phyloP scores from a whole-genome alignment of 2,113 vertebrate genomes.

The Nematolebias whitei region DNA sequence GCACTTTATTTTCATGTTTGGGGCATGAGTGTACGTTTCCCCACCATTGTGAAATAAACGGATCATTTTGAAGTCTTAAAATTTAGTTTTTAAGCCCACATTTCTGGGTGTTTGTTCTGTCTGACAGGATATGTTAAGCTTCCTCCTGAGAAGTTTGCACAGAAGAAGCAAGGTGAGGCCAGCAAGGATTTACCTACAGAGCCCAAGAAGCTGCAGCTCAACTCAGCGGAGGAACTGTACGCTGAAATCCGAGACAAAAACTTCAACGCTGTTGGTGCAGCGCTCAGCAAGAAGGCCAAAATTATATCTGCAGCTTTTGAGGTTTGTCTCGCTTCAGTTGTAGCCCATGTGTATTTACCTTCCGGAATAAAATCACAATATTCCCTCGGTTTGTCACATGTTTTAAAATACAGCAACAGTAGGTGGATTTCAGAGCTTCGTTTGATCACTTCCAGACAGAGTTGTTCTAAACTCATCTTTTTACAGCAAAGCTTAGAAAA shows the following conservation, averaged over 20 bases:
- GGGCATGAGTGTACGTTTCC: too few relatives aligned
- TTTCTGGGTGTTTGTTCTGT: background rate
- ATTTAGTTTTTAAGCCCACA: background rate
- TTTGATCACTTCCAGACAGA: too few relatives aligned
- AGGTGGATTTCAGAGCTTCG: too few relatives aligned
- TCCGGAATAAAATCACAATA: background rate
- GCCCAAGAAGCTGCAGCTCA: slow-evolving; percentile 95
- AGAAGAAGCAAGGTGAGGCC: slow-evolving; percentile 91
- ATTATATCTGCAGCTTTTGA: slow-evolving; percentile 98
- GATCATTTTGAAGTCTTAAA: background rate
- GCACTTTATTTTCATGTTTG: too few relatives aligned
- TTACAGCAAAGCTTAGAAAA: too few relatives aligned
- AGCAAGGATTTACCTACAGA: slow-evolving; percentile 94
- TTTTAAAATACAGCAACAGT: too few relatives aligned
- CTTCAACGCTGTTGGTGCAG: slow-evolving; percentile 95
- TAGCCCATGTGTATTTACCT: background rate
- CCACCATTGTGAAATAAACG: too few relatives aligned
- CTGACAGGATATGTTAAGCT: slow-evolving; percentile 91
- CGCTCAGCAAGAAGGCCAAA: slow-evolving; percentile 98
- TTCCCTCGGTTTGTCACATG: too few relatives aligned
- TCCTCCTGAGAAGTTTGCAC: slow-evolving; percentile 95
- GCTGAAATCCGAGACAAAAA: slow-evolving; percentile 98
- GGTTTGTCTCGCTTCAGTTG: slow-evolving; percentile 73
- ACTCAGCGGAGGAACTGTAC: slow-evolving; percentile 95
- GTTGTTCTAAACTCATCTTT: too few relatives aligned